These are phyloP conservation scores for Oncorhynchus gorbuscha DNA, from an alignment of 2,113 vertebrate genomes.

Conservation along the genomic window DNA sequence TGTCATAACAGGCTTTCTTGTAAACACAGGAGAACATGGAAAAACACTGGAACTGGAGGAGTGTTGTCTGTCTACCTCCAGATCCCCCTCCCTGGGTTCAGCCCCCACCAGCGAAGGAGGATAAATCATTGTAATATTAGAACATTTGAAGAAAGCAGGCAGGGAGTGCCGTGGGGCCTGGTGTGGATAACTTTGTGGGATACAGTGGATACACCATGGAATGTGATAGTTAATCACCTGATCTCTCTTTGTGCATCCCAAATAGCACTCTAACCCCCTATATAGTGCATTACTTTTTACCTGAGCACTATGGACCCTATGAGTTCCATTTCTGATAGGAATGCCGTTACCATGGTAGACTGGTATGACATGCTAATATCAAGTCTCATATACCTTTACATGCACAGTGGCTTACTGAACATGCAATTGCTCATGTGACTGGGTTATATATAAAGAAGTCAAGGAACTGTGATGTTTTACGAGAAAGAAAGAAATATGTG, in stretches of 20 bases:
- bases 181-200: neutral
- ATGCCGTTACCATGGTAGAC: neutral
- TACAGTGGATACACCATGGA: neutral
- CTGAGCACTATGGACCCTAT: too few species aligned
- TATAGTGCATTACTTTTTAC: neutral
- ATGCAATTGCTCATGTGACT: neutral
- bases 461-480: conserved; percentile 11
- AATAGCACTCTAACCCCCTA: neutral
- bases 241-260: neutral
- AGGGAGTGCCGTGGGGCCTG: neutral
- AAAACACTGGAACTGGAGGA: too few species aligned
- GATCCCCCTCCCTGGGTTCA: conserved; percentile 1
- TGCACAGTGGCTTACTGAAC: neutral
- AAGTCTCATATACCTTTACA: neutral
- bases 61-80: neutral
- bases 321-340: neutral
- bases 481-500: conserved; percentile 5
- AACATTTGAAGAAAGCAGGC: conserved; percentile 2
- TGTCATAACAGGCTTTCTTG: too few species aligned
- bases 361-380: neutral
- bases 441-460: neutral
- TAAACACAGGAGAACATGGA: too few species aligned
- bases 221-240: conserved; percentile 17
- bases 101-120: neutral
- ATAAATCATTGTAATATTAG: conserved; percentile 23